Percentiles rank a stretch among this genome's conserved stretches.
Evolutionary conservation across 2,797 vertebrate species (phyloP).

Genomic region (Harpagifer antarcticus): DNA sequence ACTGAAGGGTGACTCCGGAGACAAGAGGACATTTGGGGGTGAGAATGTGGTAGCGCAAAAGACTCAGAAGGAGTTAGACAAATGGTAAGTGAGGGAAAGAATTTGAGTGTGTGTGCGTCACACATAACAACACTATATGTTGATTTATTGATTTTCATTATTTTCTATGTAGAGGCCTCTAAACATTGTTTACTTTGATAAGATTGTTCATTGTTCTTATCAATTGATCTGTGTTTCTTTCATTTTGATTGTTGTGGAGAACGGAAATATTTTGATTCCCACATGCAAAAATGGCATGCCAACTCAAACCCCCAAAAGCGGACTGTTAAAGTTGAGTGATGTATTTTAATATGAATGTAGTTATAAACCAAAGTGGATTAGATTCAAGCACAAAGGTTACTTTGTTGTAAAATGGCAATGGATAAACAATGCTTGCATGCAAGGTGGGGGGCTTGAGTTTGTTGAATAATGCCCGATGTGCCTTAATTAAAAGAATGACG

Average conservation of each 20-base stretch:
- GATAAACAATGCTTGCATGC: slow-evolving; percentile 32
- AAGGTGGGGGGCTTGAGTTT: slow-evolving; percentile 31
- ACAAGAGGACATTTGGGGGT: slow-evolving; percentile 27
- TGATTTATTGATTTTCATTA: slow-evolving; percentile 61
- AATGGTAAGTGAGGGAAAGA: slow-evolving; percentile 36
- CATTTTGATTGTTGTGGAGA: slow-evolving; percentile 46
- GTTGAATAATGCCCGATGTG: slow-evolving; percentile 41
- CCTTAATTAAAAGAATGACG: slow-evolving; percentile 46
- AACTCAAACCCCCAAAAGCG: slow-evolving; percentile 29
- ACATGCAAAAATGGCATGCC: slow-evolving; percentile 25
- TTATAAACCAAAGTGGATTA: slow-evolving; percentile 39
- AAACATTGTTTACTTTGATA: slow-evolving; percentile 52
- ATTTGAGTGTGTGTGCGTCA: slow-evolving; percentile 60
- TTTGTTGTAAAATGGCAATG: slow-evolving; percentile 20
- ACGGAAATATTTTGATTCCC: slow-evolving; percentile 30
- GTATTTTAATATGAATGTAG: slow-evolving; percentile 18
- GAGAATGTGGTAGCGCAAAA: slow-evolving; percentile 11
- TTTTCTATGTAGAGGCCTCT: slow-evolving; percentile 44
- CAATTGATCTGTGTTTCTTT: slow-evolving; percentile 17
- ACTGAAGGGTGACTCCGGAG: slow-evolving; percentile 25
- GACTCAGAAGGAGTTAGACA: slow-evolving; percentile 9
- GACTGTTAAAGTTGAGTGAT: slow-evolving; percentile 24
- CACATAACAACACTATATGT: slow-evolving; percentile 44
- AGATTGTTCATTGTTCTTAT: slow-evolving; percentile 40
- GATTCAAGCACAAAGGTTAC: slow-evolving; percentile 30